Percentiles rank a stretch among this genome's conserved stretches.
phyloP scores from a whole-genome alignment of 2,113 vertebrate species.

The Gorsachius goisagi region DNA sequence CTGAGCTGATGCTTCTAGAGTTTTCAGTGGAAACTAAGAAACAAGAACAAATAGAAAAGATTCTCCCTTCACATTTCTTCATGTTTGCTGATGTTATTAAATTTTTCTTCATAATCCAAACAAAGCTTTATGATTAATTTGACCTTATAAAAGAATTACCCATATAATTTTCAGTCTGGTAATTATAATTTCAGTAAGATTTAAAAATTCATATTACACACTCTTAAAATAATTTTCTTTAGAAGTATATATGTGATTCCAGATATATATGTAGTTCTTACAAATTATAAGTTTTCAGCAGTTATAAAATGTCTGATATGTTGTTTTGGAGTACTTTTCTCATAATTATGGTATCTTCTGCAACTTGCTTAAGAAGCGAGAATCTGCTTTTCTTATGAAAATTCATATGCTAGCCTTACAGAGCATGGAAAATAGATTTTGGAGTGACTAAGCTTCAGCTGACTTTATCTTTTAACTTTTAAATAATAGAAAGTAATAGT shows the following conservation, averaged over 20 bases:
- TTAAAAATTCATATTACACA: not conserved
- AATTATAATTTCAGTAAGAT: not conserved
- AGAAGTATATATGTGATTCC: not conserved
- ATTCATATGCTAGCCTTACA: not conserved
- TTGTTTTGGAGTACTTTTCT: not conserved
- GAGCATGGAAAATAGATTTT: not conserved
- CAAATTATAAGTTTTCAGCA: not conserved
- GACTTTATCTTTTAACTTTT: not conserved
- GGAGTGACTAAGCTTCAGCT: not conserved
- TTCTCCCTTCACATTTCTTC: not conserved
- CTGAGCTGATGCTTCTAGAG: not conserved
- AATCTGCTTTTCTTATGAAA: not conserved
- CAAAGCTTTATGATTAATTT: not conserved
- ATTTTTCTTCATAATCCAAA: not conserved
- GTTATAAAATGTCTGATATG: not conserved
- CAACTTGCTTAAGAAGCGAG: not conserved
- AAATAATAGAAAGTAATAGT: not conserved
- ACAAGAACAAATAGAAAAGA: not conserved
- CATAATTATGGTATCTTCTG: not conserved
- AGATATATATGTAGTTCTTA: not conserved
- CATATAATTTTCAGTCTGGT: not conserved
- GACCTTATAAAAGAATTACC: not conserved
- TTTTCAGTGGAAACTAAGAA: not conserved
- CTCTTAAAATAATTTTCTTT: not conserved
- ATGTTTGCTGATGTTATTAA: not conserved